Percentiles rank a stretch among this genome's conserved stretches.
Conservation (phyloP, 37 sponge, comb jelly and placozoan species). For the Chondrilla cf. caribensis region DNA sequence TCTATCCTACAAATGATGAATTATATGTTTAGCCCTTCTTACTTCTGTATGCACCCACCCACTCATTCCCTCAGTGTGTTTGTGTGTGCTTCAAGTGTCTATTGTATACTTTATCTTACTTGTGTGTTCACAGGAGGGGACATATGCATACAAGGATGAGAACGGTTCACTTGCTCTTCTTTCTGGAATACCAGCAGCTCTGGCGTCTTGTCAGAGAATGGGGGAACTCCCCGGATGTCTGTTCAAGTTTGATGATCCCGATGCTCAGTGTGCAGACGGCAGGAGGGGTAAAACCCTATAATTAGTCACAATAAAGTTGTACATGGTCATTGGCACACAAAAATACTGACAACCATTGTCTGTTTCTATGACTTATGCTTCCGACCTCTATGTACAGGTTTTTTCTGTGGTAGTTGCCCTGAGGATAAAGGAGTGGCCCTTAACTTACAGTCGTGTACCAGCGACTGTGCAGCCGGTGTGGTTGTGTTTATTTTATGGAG, state of each 20-base stretch:
- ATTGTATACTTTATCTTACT: neutral
- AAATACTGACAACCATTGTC: too few species aligned
- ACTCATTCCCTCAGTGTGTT: too few species aligned
- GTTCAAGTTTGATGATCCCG: slow-evolving; percentile 62
- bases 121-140: slow-evolving; percentile 1
- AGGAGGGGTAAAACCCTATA: slow-evolving; percentile 38
- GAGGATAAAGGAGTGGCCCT: slow-evolving; percentile 40
- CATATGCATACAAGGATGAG: neutral
- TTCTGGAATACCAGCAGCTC: slow-evolving; percentile 42
- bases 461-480: slow-evolving; percentile 30
- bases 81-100: too few species aligned
- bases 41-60: too few species aligned
- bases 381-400: slow-evolving; percentile 41
- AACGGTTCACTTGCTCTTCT: neutral
- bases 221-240: slow-evolving; percentile 66
- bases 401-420: slow-evolving; percentile 53
- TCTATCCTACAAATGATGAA: too few species aligned
- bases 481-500: slow-evolving; percentile 47
- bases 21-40: too few species aligned
- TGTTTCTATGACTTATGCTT: too few species aligned
- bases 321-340: too few species aligned
- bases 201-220: slow-evolving; percentile 31
- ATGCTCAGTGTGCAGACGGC: slow-evolving; percentile 43
- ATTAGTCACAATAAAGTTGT: neutral
- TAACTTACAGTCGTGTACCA: slow-evolving; percentile 51